A percentile compares a stretch with the other conserved stretches of the same genome.
These are phyloP conservation scores for Dinothrombium tinctorium DNA, from an alignment of 1,140 invertebrate species.

Conservation along the genomic window DNA sequence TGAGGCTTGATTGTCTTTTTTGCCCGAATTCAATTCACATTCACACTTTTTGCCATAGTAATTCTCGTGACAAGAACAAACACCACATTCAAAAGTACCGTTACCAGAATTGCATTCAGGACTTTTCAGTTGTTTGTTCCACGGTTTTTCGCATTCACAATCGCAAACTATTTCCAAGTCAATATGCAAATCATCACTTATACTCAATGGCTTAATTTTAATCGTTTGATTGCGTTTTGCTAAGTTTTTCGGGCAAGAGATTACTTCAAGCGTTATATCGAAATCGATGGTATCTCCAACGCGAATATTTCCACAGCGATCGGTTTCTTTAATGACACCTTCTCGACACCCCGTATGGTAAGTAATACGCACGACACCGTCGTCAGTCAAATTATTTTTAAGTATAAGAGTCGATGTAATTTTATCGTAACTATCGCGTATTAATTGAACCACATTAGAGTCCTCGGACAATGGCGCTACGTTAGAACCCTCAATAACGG, in stretches of 20 bases:
- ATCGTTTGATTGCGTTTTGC: constrained; percentile 54
- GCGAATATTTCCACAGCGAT: constrained; percentile 48
- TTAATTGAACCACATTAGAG: constrained; percentile 80
- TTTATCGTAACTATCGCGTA: constrained; percentile 70
- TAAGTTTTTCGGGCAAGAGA: constrained; percentile 30
- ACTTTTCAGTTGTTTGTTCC: constrained; percentile 10
- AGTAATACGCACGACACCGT: too few relatives aligned
- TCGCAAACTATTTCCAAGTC: constrained; percentile 67
- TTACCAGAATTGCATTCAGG: constrained; percentile 13
- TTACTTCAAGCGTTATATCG: constrained; percentile 25
- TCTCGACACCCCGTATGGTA: constrained; percentile 56
- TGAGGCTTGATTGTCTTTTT: constrained; percentile 30
- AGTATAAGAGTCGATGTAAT: constrained; percentile 73
- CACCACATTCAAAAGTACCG: constrained; percentile 43
- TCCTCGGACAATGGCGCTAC: constrained; percentile 59
- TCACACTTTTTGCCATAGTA: constrained; percentile 65
- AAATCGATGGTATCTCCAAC: constrained; percentile 41
- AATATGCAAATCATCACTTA: constrained; percentile 58
- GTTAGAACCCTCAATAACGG: constrained; percentile 44
- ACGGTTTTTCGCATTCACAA: constrained; percentile 35
- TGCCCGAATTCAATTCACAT: constrained; percentile 31
- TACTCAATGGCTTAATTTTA: constrained; percentile 70
- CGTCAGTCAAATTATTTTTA: too few relatives aligned
- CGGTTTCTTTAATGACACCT: constrained; percentile 14
- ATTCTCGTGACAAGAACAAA: constrained; percentile 53